Conservation (phyloP, 1,140 invertebrate species). For the Chironomus striatipennis region DNA sequence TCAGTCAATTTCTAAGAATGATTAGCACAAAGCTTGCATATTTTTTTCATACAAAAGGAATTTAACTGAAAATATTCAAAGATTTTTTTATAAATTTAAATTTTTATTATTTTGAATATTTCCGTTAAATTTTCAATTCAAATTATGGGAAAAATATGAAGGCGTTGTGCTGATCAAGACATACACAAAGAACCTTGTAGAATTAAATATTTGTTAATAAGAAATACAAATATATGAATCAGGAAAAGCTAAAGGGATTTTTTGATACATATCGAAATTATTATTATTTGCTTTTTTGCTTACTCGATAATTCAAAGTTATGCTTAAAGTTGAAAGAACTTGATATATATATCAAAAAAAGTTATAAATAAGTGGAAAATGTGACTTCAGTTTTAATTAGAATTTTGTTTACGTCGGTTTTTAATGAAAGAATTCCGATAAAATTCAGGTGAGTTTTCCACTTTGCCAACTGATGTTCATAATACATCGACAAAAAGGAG, state of each 20-base stretch:
- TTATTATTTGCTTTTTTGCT: neutral
- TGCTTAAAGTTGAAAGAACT: neutral
- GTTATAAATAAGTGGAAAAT: conserved; percentile 18
- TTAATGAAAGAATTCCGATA: neutral
- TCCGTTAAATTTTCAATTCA: neutral
- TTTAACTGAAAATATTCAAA: no score
- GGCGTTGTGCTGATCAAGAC: neutral
- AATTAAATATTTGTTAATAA: neutral
- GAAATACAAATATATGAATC: neutral
- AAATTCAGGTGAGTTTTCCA: neutral
- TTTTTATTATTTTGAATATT: neutral
- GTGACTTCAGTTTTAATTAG: neutral
- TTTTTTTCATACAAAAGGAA: no score
- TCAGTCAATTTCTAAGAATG: neutral
- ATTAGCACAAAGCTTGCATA: neutral
- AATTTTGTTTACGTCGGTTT: conserved; percentile 20
- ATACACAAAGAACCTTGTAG: neutral
- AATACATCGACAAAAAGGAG: neutral
- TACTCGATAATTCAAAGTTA: neutral
- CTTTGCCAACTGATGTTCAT: neutral
- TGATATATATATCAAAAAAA: no score
- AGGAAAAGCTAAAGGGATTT: conserved; percentile 23
- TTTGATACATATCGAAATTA: neutral
- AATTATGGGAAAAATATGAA: no score
- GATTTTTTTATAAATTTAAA: no score